Percentiles rank a stretch among this genome's conserved stretches.
phyloP scores from a whole-genome alignment of 2,797 vertebrate species.

The Rhinichthys osculus region DNA sequence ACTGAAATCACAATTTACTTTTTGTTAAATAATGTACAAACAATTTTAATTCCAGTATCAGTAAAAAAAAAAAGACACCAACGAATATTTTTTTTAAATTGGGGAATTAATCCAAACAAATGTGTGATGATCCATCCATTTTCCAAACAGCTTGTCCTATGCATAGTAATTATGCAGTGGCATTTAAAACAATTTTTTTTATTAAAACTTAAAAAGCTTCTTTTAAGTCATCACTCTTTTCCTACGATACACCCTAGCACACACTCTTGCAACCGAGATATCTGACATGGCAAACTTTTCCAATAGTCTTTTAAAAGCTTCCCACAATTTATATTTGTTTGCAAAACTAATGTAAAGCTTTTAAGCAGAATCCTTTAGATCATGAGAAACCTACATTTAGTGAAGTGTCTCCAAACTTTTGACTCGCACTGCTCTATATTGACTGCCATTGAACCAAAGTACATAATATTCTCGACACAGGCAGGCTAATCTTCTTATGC shows the following conservation, averaged over 20 bases:
- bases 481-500: conserved; percentile 23
- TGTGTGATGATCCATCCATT: background rate
- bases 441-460: background rate
- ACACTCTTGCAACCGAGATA: background rate
- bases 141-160: background rate
- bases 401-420: background rate
- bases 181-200: too few species aligned
- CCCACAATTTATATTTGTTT: too few species aligned
- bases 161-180: background rate
- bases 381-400: background rate
- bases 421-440: background rate
- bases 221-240: background rate
- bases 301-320: background rate
- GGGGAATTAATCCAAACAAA: background rate
- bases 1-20: background rate
- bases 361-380: background rate
- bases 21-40: too few species aligned
- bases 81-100: background rate
- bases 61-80: background rate
- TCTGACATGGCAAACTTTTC: background rate
- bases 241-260: too few species aligned
- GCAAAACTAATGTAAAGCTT: background rate
- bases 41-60: background rate
- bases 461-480: background rate
- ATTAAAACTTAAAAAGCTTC: background rate